Conservation (phyloP, 1,140 invertebrate species). For the Daktulosphaira vitifoliae region DNA sequence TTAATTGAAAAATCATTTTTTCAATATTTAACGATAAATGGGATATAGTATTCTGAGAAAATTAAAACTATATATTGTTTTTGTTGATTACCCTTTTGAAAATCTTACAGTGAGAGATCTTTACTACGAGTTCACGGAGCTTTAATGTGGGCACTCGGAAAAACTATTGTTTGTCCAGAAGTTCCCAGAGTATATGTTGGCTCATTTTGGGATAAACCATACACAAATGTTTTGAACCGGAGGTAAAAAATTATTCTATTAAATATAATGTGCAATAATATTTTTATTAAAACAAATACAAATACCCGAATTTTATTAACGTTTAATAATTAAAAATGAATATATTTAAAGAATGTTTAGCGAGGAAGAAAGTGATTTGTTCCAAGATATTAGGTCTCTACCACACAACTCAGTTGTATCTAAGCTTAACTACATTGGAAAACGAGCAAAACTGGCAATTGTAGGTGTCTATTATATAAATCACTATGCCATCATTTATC, state of each 20-base stretch:
- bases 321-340: no score
- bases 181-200: constrained; percentile 70
- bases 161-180: constrained; percentile 66
- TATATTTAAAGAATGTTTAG: constrained; percentile 65
- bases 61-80: no score
- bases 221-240: constrained; percentile 55
- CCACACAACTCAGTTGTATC: constrained; percentile 64
- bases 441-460: constrained; percentile 89
- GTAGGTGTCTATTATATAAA: constrained; percentile 43
- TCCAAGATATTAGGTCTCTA: constrained; percentile 61
- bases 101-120: constrained; percentile 82
- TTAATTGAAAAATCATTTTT: no score
- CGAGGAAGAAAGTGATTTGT: constrained; percentile 67
- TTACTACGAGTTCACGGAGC: constrained; percentile 97
- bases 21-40: no score
- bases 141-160: constrained; percentile 85
- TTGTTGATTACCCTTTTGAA: no score
- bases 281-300: no score
- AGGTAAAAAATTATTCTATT: no score
- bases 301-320: no score
- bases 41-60: no score
- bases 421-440: constrained; percentile 83
- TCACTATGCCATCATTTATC: neutral
- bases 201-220: constrained; percentile 70
- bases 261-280: no score